Percentiles rank a stretch among this genome's conserved stretches.
phyloP scores from a whole-genome alignment of 1,140 invertebrate genomes.

The Leptonema lineaticorne region DNA sequence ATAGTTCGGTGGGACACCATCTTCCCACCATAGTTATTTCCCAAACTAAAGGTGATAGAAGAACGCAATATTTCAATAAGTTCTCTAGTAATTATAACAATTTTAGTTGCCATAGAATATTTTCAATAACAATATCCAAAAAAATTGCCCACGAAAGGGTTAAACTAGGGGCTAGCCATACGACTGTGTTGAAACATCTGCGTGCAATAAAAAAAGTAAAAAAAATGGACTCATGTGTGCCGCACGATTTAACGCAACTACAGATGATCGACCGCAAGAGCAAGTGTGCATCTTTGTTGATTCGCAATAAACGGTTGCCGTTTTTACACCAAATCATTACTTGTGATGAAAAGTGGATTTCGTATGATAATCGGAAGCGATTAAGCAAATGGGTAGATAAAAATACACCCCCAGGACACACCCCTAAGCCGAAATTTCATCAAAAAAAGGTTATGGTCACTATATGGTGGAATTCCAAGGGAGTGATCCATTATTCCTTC shows the following conservation, averaged over 20 bases:
- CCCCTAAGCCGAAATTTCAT: neutral
- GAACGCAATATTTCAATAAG: too few species aligned
- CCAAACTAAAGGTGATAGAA: too few species aligned
- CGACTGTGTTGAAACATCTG: neutral
- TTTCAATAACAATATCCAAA: too few species aligned
- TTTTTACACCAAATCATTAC: neutral
- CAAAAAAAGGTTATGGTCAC: slow-evolving; percentile 1
- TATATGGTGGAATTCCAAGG: neutral
- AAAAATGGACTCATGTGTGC: neutral
- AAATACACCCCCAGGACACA: too few species aligned
- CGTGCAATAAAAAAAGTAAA: neutral
- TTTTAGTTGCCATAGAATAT: too few species aligned
- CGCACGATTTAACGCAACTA: neutral
- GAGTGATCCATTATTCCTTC: too few species aligned
- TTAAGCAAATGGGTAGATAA: too few species aligned
- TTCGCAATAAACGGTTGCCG: neutral
- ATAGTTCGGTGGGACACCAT: too few species aligned
- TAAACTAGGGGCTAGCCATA: neutral
- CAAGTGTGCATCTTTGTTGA: neutral
- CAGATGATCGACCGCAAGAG: neutral
- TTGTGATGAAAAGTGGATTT: neutral
- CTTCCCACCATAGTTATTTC: too few species aligned
- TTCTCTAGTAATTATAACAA: too few species aligned
- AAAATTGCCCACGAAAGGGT: too few species aligned
- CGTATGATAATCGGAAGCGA: neutral